Percentiles rank a stretch among this genome's conserved stretches.
Conservation (phyloP, 2,797 vertebrate genomes). For the Bradypodion pumilum region DNA sequence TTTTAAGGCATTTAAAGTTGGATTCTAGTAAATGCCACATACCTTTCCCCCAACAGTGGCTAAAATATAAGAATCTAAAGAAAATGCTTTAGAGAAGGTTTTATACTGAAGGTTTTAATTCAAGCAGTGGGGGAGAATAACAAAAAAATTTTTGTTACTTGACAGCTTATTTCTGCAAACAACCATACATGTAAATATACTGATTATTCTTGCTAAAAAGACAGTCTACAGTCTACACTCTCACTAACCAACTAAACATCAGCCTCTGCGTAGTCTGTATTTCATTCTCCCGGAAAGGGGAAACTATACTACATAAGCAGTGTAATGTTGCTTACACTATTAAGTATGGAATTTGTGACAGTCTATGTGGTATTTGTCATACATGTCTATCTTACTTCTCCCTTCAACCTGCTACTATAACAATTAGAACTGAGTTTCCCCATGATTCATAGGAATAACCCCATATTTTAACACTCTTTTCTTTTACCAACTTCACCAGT, state of each 20-base stretch:
- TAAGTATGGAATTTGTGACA: background rate
- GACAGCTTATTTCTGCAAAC: constrained; percentile 41
- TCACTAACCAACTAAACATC: background rate
- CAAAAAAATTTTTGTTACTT: constrained; percentile 37
- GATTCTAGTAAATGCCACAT: constrained; percentile 48
- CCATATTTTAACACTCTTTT: too few relatives aligned
- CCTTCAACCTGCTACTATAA: too few relatives aligned
- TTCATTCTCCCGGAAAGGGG: constrained; percentile 32
- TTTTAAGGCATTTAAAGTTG: constrained; percentile 61
- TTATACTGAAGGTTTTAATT: too few relatives aligned
- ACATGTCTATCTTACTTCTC: too few relatives aligned
- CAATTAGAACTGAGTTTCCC: too few relatives aligned
- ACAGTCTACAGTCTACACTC: background rate
- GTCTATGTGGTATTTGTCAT: background rate
- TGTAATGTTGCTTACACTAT: constrained; percentile 14
- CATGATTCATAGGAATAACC: too few relatives aligned
- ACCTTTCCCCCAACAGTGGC: constrained; percentile 37
- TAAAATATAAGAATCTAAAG: constrained; percentile 38
- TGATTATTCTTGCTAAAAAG: constrained; percentile 32
- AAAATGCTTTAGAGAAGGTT: constrained; percentile 33
- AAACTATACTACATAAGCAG: constrained; percentile 31
- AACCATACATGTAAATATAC: constrained; percentile 40
- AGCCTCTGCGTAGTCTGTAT: background rate
- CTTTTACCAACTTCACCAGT: too few relatives aligned
- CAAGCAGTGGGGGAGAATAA: too few relatives aligned